Evolutionary conservation across 2,888 invertebrate genomes (phyloP).

Genomic region (Chrysotoxum bicinctum): DNA sequence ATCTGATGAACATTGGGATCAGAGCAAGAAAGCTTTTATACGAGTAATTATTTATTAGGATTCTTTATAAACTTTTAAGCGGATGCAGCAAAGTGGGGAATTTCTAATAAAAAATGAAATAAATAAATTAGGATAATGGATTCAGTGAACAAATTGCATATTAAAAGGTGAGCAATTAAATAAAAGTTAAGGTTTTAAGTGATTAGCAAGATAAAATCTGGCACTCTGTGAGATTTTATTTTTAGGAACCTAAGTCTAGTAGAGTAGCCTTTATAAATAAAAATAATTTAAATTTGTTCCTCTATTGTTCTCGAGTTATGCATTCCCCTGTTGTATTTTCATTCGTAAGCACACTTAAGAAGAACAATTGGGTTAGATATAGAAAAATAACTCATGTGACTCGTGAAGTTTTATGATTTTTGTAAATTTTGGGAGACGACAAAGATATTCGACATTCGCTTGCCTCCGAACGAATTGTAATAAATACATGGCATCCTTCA

Average conservation of each 20-base stretch:
- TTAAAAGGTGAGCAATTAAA: background rate
- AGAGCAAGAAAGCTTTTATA: background rate
- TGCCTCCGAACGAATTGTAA: too few relatives aligned
- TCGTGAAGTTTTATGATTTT: too few relatives aligned
- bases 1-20: slow-evolving; percentile 7
- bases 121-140: background rate
- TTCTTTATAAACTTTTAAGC: background rate
- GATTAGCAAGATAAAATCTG: background rate
- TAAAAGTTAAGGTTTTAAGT: background rate
- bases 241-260: background rate
- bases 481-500: too few relatives aligned
- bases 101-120: background rate
- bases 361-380: too few relatives aligned
- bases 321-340: too few relatives aligned
- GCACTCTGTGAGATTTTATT: background rate
- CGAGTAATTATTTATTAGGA: slow-evolving; percentile 21
- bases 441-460: too few relatives aligned
- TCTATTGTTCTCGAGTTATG: too few relatives aligned
- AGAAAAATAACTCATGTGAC: too few relatives aligned
- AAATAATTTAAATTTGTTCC: too few relatives aligned
- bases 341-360: too few relatives aligned
- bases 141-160: background rate
- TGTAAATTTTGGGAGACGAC: too few relatives aligned
- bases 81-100: background rate
- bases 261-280: too few relatives aligned